Evolutionary conservation across 2,797 vertebrate species (phyloP).

Genomic region (Melanotaenia nigrans): DNA sequence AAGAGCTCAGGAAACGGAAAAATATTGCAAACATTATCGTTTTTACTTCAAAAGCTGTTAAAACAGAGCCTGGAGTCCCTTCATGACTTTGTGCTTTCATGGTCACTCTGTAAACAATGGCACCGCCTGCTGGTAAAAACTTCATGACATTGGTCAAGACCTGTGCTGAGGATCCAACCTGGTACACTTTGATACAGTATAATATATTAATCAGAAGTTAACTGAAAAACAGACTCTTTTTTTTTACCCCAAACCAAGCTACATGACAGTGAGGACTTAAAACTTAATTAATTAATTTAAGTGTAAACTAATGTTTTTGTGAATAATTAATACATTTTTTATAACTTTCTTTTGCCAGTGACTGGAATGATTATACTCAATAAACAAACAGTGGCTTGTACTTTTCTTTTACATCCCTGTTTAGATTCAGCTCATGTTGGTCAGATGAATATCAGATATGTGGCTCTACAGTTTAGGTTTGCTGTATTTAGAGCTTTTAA

Average conservation of each 20-base stretch:
- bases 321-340: no score
- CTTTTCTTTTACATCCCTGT: not conserved
- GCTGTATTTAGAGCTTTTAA: no score
- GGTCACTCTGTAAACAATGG: constrained; percentile 29
- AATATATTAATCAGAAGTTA: not conserved
- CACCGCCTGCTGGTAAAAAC: constrained; percentile 59
- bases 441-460: not conserved
- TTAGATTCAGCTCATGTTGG: not conserved
- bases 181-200: not conserved
- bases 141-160: not conserved
- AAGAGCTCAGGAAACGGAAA: not conserved
- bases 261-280: not conserved
- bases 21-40: not conserved
- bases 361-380: no score
- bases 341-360: no score
- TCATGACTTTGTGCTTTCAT: not conserved
- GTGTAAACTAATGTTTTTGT: not conserved
- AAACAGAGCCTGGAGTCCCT: no score
- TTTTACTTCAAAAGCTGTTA: not conserved
- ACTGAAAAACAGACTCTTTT: constrained; percentile 2
- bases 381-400: not conserved
- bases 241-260: not conserved
- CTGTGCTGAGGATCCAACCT: not conserved
- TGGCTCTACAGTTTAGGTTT: no score
- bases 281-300: not conserved